phyloP scores from a whole-genome alignment of 2,888 invertebrate genomes.

The Silvanus unidentatus region DNA sequence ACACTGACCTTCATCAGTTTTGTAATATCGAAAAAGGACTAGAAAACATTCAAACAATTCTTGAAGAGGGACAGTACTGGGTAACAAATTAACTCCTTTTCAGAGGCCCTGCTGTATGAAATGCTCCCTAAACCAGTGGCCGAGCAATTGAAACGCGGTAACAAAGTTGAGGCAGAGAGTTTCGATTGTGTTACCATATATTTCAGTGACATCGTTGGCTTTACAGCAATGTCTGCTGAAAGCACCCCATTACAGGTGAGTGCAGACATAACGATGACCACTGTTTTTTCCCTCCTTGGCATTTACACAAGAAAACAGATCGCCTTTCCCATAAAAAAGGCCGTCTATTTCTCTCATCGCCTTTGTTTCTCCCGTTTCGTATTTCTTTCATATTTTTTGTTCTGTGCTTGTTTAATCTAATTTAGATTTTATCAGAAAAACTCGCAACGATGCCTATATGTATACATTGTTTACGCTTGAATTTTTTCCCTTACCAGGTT shows the following conservation, averaged over 20 bases:
- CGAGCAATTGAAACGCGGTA: conserved; percentile 83
- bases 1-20: too few species aligned
- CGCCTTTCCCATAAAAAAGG: too few species aligned
- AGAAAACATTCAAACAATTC: too few species aligned
- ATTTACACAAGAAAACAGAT: too few species aligned
- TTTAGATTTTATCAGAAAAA: conserved; percentile 7
- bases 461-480: background rate
- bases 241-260: conserved; percentile 78
- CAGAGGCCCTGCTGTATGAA: conserved; percentile 79
- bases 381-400: too few species aligned
- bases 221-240: conserved; percentile 87
- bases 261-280: background rate
- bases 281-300: too few species aligned
- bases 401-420: background rate
- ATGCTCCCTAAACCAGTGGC: conserved; percentile 89
- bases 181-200: conserved; percentile 91
- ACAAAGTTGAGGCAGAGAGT: conserved; percentile 83
- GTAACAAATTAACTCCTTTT: conserved; percentile 9
- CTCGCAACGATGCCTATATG: background rate
- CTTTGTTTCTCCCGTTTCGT: too few species aligned
- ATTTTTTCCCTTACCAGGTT: conserved; percentile 56
- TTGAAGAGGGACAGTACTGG: too few species aligned
- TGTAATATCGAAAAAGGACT: too few species aligned
- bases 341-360: too few species aligned
- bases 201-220: conserved; percentile 92